Base-by-base conservation (phyloP, 2,888 invertebrate genomes). In the Pilophorus perplexus region DNA sequence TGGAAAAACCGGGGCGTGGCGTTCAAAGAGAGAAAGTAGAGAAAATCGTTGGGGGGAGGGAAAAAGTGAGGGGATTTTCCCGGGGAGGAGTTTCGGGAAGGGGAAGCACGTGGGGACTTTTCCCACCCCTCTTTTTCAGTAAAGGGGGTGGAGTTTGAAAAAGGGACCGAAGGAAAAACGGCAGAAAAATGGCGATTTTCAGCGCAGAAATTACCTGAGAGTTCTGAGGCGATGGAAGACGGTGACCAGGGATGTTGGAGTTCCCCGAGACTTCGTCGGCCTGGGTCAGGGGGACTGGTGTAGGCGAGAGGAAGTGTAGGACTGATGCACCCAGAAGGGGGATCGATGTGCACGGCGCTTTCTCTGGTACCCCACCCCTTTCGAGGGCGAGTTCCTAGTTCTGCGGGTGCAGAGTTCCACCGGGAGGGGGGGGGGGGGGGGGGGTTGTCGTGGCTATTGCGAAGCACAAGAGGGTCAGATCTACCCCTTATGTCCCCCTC, bases 301-400 rank as follows among this genome's bases (percentile, higher is more conserved):
- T 44, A 59, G 59, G 44, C 59, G 62, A 62, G 62, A 62, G 62
- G 62, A 62, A 62, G 62, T 62, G 48, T 38, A 37, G 62, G 62
- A 62, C 62, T 62, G 62, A 62, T 62, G 62, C 62, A 62, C 46
- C 48, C 40, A 6, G 37, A 50, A 28, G 62, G 62, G 60, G 62
- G 62, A 50, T 50, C 62, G 62, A 62, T 62, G 62, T 62, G 62
- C 62, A 62, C 48, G 50, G 22, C 22, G 62, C 46, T 59, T 44
- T 37, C 62, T 37, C 62, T 22, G 16, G 10, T 6, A n/a, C 28
- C 42, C 37, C 37, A 12, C 55, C 37, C 38, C 40, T n/a, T 54
- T 6, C 16, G 25, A 8, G 20, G 23, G n/a, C 16, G 3, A 23
- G 18, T 18, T 5, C 44, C 44, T 44, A 18, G 18, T 44, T 18